Evolutionary conservation across 1,140 invertebrate species (phyloP), one percentile per base, ranked within the genome.

Genomic region (Papilio machaon): DNA sequence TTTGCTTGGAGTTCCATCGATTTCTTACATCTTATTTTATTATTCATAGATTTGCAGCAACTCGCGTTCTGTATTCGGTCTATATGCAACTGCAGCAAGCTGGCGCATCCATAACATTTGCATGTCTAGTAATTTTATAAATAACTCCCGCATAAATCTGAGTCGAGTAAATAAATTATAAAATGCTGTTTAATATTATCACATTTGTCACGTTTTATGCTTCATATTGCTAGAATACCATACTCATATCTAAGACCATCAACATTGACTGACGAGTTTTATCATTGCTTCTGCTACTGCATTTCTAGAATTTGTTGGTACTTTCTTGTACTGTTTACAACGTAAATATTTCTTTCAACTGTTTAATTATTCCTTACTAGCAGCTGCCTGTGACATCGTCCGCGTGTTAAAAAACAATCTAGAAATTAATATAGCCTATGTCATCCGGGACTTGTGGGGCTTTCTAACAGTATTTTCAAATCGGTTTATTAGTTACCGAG

Each of bases 11-110:
- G 35, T 79, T 79, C 77, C n/a, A 79, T 79, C 77, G 58, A 67
- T 79, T 79, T 46, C 77, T 79, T 79, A 67, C 77, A 79, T 67
- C 77, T 79, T n/a, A 79, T 79, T 79, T 79, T 79, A 79, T 79
- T 79, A 79, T 79, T 79, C 77, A 79, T 79, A 64, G 77, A 79
- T 64, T 67, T 79, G 77, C 60, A 67, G 58, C 35, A 67, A 47
- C 58, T 67, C 46, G 19, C 74, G 23, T 76, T 64, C 17, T 43
- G 58, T 2, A 67, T 19, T 67, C 35, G 43, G 60, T 67, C 60
- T 79, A 79, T 78, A 78, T 79, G 77, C 54, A 78, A 38, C 77
- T 46, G 60, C 77, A 79, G 43, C n/a, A n/a, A n/a, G n/a, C n/a
- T 23, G 43, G 58, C 46, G 76, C 77, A 19, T 64, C 35, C 58